Percentiles rank a stretch among this genome's conserved stretches.
Conservation (phyloP, 2,888 invertebrate species). For the Eumacrocentrus americanus region DNA sequence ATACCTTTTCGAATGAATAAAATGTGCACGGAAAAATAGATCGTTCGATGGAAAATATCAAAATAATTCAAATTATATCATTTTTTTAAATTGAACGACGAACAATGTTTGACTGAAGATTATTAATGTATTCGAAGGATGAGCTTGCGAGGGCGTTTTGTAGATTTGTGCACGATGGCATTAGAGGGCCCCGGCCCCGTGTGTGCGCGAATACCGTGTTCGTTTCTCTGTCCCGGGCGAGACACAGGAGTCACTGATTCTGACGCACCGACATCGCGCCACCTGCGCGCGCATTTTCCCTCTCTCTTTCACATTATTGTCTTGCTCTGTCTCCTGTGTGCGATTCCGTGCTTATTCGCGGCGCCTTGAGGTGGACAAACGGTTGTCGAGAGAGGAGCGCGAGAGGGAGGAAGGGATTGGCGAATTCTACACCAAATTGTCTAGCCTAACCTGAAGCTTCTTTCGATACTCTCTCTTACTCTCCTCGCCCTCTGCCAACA, state of each 20-base stretch:
- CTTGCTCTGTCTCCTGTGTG: not conserved
- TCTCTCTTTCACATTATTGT: constrained; percentile 11
- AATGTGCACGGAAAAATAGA: too few species aligned
- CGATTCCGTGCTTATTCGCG: too few species aligned
- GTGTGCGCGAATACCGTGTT: constrained; percentile 34
- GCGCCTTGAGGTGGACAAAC: not conserved
- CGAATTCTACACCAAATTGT: constrained; percentile 14
- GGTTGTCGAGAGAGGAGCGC: too few species aligned
- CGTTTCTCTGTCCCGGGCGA: constrained; percentile 43
- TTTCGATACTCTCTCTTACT: too few species aligned
- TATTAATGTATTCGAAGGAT: not conserved
- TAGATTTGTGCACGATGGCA: constrained; percentile 10
- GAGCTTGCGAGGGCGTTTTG: constrained; percentile 16
- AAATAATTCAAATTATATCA: too few species aligned
- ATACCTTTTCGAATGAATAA: too few species aligned
- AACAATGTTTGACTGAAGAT: not conserved
- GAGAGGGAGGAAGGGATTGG: not conserved
- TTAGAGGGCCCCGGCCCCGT: constrained; percentile 42
- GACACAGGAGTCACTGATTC: constrained; percentile 49
- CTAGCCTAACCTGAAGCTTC: constrained; percentile 20
- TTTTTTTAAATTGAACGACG: too few species aligned
- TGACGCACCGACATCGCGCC: constrained; percentile 60
- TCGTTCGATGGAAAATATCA: constrained; percentile 25
- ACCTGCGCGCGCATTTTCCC: constrained; percentile 56
- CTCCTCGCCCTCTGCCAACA: too few species aligned